These are phyloP conservation scores for Lophius americanus DNA, from an alignment of 2,797 vertebrate species.

Conservation along the genomic window DNA sequence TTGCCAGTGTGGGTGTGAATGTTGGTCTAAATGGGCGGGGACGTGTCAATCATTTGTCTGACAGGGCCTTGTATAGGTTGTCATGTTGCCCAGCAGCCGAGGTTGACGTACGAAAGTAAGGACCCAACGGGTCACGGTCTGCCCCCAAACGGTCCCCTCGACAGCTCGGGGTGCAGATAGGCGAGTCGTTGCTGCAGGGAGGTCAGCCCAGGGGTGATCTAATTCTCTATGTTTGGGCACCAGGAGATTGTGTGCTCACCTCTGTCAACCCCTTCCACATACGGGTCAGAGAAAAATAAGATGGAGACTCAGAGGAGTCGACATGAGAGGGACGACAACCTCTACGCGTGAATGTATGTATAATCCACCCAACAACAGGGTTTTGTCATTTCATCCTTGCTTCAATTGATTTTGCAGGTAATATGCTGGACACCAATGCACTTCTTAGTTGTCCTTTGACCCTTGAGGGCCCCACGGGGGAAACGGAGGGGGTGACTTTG, in stretches of 20 bases:
- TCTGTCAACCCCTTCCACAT: slow-evolving; percentile 78
- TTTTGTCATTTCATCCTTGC: slow-evolving; percentile 60
- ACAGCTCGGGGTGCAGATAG: slow-evolving; percentile 72
- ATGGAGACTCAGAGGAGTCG: slow-evolving; percentile 64
- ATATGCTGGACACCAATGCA: slow-evolving; percentile 50
- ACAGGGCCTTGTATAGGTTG: slow-evolving; percentile 87
- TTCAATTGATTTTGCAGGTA: slow-evolving; percentile 44
- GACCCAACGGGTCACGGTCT: slow-evolving; percentile 70
- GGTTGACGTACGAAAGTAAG: slow-evolving; percentile 45
- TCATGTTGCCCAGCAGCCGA: slow-evolving; percentile 73
- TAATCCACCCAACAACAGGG: slow-evolving; percentile 60
- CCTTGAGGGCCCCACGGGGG: slow-evolving; percentile 56
- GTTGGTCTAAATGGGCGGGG: slow-evolving; percentile 66
- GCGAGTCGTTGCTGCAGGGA: slow-evolving; percentile 69
- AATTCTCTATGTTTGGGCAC: slow-evolving; percentile 83
- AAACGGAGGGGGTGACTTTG: slow-evolving; percentile 69
- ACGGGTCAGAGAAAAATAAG: slow-evolving; percentile 80
- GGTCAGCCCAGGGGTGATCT: slow-evolving; percentile 84
- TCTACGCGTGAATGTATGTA: slow-evolving; percentile 51
- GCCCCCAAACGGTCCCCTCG: slow-evolving; percentile 66
- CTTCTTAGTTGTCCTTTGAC: slow-evolving; percentile 62
- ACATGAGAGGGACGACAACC: slow-evolving; percentile 27
- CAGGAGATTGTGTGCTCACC: slow-evolving; percentile 81
- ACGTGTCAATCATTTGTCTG: slow-evolving; percentile 87
- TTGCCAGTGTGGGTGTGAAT: slow-evolving; percentile 52